These are phyloP conservation scores for Myotis yumanensis DNA, from an alignment of 2,113 vertebrate genomes.

Conservation along the genomic window DNA sequence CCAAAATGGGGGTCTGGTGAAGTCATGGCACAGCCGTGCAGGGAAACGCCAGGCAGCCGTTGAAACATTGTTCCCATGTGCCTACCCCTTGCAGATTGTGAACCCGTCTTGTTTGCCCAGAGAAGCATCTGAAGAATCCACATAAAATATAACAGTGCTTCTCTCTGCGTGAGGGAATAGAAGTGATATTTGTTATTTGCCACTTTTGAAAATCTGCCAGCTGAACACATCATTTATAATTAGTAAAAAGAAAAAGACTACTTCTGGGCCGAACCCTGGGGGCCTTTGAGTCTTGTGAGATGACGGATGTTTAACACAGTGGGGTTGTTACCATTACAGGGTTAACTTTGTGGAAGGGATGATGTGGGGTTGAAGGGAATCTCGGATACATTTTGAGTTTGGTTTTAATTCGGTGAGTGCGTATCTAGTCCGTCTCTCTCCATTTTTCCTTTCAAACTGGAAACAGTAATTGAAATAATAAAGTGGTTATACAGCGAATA, in stretches of 20 bases:
- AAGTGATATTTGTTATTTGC: background rate
- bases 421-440: background rate
- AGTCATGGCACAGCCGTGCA: fast-evolving
- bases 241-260: background rate
- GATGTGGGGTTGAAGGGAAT: background rate
- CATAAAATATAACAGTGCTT: background rate
- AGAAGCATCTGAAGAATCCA: background rate
- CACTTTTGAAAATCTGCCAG: background rate
- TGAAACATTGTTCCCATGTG: fast-evolving
- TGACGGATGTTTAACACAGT: too few relatives aligned
- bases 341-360: background rate
- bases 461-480: background rate
- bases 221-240: background rate
- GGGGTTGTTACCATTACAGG: background rate
- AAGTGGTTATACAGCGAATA: background rate
- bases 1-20: background rate
- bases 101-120: background rate
- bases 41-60: fast-evolving
- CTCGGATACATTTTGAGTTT: background rate
- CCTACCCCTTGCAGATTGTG: fast-evolving
- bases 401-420: background rate
- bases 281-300: background rate
- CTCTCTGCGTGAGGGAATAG: background rate
- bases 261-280: background rate
- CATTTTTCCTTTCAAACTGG: background rate